These are phyloP conservation scores for Dynastes grantii DNA, from an alignment of 2,888 invertebrate genomes.

Conservation along the genomic window DNA sequence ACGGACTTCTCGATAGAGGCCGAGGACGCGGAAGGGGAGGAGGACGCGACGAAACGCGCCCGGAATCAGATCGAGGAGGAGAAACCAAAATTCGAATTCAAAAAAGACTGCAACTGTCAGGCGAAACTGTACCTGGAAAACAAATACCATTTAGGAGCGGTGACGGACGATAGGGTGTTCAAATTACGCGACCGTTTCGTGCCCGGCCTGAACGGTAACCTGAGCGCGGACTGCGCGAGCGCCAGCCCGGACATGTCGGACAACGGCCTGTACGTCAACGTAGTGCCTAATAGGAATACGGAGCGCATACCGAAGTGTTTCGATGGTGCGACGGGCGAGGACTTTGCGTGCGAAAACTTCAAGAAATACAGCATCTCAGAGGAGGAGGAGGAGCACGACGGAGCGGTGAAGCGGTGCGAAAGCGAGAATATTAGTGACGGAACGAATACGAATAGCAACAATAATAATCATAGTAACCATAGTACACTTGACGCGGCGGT, in stretches of 20 bases:
- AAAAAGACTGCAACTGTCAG: conserved; percentile 74
- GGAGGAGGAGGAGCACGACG: conserved; percentile 52
- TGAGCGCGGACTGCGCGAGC: conserved; percentile 55
- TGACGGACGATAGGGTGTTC: conserved; percentile 71
- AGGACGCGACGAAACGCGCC: neutral
- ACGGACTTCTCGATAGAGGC: conserved; percentile 62
- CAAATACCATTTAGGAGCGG: conserved; percentile 72
- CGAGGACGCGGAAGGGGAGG: conserved; percentile 49
- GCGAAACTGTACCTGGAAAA: conserved; percentile 71
- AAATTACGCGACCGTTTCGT: conserved; percentile 69
- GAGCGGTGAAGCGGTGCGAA: neutral
- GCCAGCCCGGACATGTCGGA: conserved; percentile 48
- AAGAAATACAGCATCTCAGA: conserved; percentile 69
- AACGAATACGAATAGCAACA: conserved; percentile 44
- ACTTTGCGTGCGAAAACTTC: conserved; percentile 67
- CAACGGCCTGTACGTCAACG: conserved; percentile 65
- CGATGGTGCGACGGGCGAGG: conserved; percentile 58
- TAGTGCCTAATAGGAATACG: conserved; percentile 70
- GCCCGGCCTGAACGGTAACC: conserved; percentile 67
- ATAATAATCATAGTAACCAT: conserved; percentile 34
- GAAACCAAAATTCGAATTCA: conserved; percentile 67
- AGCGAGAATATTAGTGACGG: neutral
- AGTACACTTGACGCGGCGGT: conserved; percentile 58
- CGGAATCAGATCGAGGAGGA: conserved; percentile 53
- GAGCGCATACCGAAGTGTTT: conserved; percentile 64